Evolutionary conservation across 2,113 vertebrate genomes (phyloP).

Genomic region (Lanius ludovicianus): DNA sequence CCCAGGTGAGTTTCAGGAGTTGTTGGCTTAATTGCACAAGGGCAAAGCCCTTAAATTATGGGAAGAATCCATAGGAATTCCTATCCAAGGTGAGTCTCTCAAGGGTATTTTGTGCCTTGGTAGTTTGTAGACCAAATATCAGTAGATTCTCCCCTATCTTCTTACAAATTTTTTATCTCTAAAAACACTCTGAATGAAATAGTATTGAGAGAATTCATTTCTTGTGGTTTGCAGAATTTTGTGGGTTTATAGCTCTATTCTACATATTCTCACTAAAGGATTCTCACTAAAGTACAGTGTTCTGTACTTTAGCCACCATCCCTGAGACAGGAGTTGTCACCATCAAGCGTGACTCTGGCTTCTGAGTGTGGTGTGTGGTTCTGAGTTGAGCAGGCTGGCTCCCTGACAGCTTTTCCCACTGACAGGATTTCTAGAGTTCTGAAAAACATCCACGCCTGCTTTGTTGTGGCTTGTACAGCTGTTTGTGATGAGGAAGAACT

Average conservation of each 20-base stretch:
- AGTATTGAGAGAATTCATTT: neutral
- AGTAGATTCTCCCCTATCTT: neutral
- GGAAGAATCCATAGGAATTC: neutral
- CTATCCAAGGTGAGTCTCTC: neutral
- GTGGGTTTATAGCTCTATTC: neutral
- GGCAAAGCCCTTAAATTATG: neutral
- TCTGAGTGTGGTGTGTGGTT: neutral
- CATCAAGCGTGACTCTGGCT: no score
- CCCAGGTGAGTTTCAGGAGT: neutral
- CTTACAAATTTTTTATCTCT: neutral
- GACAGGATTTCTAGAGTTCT: neutral
- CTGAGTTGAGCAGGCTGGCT: neutral
- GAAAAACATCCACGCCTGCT: neutral
- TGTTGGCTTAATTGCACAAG: neutral
- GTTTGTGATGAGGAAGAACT: neutral
- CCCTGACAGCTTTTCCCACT: neutral
- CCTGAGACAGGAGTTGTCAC: neutral
- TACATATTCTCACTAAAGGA: fast-evolving
- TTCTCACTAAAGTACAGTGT: no score
- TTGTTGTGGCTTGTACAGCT: neutral
- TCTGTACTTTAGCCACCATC: neutral
- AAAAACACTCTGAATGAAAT: neutral
- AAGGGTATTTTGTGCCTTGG: neutral
- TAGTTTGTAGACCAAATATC: neutral
- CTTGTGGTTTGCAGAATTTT: neutral